Base-by-base conservation (phyloP, 2,797 vertebrate species). In the Amazonetta brasiliensis region DNA sequence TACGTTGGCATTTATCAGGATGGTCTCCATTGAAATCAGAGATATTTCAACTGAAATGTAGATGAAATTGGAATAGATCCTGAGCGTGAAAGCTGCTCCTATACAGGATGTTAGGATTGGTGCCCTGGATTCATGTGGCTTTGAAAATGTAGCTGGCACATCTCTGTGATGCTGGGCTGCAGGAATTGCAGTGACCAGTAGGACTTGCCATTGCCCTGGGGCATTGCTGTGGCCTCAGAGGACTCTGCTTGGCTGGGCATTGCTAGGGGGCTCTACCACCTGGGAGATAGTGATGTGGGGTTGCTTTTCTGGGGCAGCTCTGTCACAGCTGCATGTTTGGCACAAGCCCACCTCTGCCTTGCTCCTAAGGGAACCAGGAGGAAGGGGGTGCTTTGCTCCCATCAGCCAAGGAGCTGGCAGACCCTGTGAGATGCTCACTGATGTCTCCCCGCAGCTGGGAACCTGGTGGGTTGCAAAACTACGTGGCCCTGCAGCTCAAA, bases 391-490 rank as follows among this genome's bases (percentile, higher is more conserved):
- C 35, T 75, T 67, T 77, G 35, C 16, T 63, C 30, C 79, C 0
- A 0, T n/a, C 23, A 56, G 48, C 52, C n/a, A 15, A 52, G 26
- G 56, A 68, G 62, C 50, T 26, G 23, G 14, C 3, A 15, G 33
- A 15, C 41, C 35, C n/a, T 2, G 5, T 13, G 20, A n/a, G 31
- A 44, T 33, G 1, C 0, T 2, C 0, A 2, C 48, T 17, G 41
- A 48, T 25, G 48, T 48, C 48, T 15, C 50, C 50, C 25, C 50
- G 15, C 25, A 50, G 25, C 25, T 50, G 25, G 13, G 22, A 15
- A 62, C 9, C 2, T 23, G 4, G 30, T 6, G 33, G 28, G 19
- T 39, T 48, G 72, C 44, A 21, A 33, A 93, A 46, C 7, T 12
- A 1, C 11, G 41, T 5, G 50, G 55, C 59, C 11, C 3, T 26